Evolutionary conservation across 1,140 invertebrate genomes (phyloP), one percentile per base, ranked within the genome.

Genomic region (Rhopalosiphum padi): DNA sequence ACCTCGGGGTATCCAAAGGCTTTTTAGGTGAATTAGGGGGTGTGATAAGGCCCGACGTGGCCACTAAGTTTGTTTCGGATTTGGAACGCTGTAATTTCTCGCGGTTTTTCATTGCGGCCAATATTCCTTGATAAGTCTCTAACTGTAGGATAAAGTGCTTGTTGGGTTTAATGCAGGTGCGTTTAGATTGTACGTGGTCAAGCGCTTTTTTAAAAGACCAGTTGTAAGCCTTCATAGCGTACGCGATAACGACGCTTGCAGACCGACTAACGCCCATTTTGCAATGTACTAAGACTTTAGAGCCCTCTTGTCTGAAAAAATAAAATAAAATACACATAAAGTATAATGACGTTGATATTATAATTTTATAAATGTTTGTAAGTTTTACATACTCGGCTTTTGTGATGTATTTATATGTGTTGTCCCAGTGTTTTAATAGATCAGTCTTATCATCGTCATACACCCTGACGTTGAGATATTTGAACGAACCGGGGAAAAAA

Each of bases 241-340:
- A 99, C 0, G 99, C 99, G 94, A 99, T 99, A 18, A 99, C 99
- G 25, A 99, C 99, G 1, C 99, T 99, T 4, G 99, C 99, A 8
- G 99, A 99, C 88, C 98, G 96, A 95, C 98, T 99, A n/a, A 99
- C 98, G 15, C 99, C 99, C 98, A 99, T 99, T 96, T 99, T 99
- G 95, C 99, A 99, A 95, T 99, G 99, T 51, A 99, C 99, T 91
- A 99, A 95, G 43, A 99, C 98, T 95, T 99, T 98, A 23, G 97
- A 98, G 35, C 98, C 97, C 94, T 98, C 97, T 94, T 98, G 97
- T 95, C 96, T 97, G 95, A 96, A 95, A 93, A 94, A 93, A 91
- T 51, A 51, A 90, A 94, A 90, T 51, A 90, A 90, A 93, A 23
- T 21, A 53, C 2, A 37, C 30, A 6, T 41, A 30, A 11, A 55